Evolutionary conservation across 2,113 vertebrate species (phyloP), one percentile per base, ranked within the genome.

Genomic region (Falcunculus frontatus): DNA sequence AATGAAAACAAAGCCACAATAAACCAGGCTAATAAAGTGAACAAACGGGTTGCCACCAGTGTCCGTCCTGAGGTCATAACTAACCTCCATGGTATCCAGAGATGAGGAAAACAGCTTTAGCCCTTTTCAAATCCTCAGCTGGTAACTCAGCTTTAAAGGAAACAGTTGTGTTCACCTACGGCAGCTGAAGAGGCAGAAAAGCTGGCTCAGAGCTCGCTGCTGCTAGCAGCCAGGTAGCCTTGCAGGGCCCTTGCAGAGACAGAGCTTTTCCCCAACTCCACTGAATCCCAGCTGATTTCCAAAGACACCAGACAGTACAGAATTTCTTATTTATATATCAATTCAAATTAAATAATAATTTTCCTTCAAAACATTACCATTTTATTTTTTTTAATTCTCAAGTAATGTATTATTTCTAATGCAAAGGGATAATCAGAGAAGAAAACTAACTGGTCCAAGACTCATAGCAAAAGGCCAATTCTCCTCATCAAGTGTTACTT

Each of bases 121-220:
- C 23, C 18, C 26, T 90, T 93, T 80, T 46, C 41, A 80, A 83
- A 90, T 11, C 63, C 42, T 55, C 67, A 82, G 15, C 47, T 67
- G 18, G 21, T 29, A 65, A 46, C 33, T 63, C 69, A 68, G 26
- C 70, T 73, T 82, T 53, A 30, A 57, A 62, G 26, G n/a, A 68
- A 80, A 50, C 10, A 25, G 17, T 26, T 2, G 5, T 13, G 44
- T 9, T 84, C 59, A 74, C 16, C 23, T 27, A 30, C 11, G 49
- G 65, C 4, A 4, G 67, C 39, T 30, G 39, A 63, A 35, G 35
- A 41, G 32, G n/a, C 44, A 80, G 57, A 52, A 82, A 52, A 0
- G 4, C 17, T 6, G 9, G 14, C 37, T 47, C 3, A 0, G 30
- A 75, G 69, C 30, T 59, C 0, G 0, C 39, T 0, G 1, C 10